phyloP scores from a whole-genome alignment of 2,113 vertebrate genomes.

The Silurus asotus region DNA sequence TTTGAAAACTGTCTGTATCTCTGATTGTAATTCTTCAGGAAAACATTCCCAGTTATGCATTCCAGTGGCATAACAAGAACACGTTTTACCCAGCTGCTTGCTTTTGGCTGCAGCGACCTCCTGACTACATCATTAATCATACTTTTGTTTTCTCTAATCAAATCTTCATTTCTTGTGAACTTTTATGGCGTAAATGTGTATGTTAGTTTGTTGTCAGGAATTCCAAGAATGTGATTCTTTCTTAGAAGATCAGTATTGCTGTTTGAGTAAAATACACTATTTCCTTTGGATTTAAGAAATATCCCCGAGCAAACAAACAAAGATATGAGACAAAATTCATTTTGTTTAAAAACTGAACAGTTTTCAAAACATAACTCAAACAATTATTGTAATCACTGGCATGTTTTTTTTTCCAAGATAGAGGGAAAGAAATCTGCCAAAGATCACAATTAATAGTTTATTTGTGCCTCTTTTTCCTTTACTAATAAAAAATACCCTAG shows the following conservation, averaged over 20 bases:
- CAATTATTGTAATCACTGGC: too few relatives aligned
- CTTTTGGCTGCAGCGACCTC: neutral
- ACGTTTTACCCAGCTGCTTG: neutral
- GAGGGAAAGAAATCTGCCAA: too few relatives aligned
- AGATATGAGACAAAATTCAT: too few relatives aligned
- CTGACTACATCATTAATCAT: neutral
- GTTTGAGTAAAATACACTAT: neutral
- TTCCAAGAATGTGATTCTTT: neutral
- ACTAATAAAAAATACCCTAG: too few relatives aligned
- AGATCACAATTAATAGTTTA: too few relatives aligned
- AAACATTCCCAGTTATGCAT: neutral
- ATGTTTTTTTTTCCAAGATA: too few relatives aligned
- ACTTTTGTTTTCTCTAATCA: neutral
- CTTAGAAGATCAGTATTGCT: neutral
- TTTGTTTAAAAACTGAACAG: too few relatives aligned
- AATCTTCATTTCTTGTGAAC: neutral
- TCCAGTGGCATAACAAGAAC: slow-evolving; percentile 17
- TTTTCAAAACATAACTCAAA: too few relatives aligned
- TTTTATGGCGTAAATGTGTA: neutral
- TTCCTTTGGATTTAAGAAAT: too few relatives aligned
- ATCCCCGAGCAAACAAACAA: too few relatives aligned
- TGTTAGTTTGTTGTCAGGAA: neutral
- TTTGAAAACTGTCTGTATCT: neutral
- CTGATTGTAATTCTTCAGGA: slow-evolving; percentile 2
- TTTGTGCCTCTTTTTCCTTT: too few relatives aligned